A percentile compares a stretch with the other conserved stretches of the same genome.
Conservation (phyloP, 2,888 invertebrate genomes). For the Platynereis dumerilii region DNA sequence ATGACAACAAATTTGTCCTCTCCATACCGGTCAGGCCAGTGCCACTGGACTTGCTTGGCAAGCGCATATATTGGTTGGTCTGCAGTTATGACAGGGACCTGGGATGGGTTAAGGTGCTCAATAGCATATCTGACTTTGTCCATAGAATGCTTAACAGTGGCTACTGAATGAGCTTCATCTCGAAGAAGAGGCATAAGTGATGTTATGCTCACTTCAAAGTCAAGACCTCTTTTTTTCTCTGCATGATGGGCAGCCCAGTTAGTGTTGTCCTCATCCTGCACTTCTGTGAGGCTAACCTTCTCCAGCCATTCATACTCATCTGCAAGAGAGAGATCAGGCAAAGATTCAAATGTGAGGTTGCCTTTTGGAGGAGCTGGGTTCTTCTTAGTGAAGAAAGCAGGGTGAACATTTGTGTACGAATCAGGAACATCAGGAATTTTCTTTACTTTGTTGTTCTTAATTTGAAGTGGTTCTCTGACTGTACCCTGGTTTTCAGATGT, state of each 20-base stretch:
- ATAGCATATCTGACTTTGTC: conserved; percentile 23
- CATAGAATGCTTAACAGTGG: conserved; percentile 33
- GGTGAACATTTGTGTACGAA: conserved; percentile 32
- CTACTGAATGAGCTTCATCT: conserved; percentile 26
- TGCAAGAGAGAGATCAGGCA: no score
- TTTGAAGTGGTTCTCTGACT: conserved; percentile 14
- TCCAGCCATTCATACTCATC: conserved; percentile 23
- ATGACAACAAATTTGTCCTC: conserved; percentile 45
- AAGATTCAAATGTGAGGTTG: no score
- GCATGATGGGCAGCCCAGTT: conserved; percentile 29
- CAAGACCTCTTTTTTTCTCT: background rate
- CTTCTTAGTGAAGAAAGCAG: conserved; percentile 27
- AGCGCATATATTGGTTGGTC: conserved; percentile 47
- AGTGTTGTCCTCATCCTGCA: conserved; percentile 8
- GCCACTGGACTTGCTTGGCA: conserved; percentile 49
- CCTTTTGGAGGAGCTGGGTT: conserved; percentile 19
- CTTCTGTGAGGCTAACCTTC: conserved; percentile 14
- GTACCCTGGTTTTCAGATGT: conserved; percentile 19
- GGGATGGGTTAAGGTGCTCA: conserved; percentile 40
- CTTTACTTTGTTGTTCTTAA: conserved; percentile 18
- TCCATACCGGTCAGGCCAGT: conserved; percentile 43
- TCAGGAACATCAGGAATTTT: conserved; percentile 33
- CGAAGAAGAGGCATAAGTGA: conserved; percentile 14
- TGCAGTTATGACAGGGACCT: conserved; percentile 40
- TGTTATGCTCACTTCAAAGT: conserved; percentile 5